Conservation (phyloP, 1,140 invertebrate genomes). For the Eriosoma lanigerum region DNA sequence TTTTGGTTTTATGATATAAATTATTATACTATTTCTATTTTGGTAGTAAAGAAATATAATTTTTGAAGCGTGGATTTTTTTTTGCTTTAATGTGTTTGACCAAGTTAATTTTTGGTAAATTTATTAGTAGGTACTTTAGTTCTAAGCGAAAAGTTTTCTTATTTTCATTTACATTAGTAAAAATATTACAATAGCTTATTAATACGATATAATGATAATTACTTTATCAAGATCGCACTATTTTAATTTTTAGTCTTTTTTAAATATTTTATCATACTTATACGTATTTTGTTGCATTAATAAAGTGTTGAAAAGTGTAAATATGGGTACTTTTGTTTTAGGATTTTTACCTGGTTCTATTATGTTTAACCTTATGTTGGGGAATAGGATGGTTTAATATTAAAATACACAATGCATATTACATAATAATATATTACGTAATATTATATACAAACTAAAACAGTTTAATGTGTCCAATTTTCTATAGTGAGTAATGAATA, state of each 20-base stretch:
- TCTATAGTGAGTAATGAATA: neutral
- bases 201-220: neutral
- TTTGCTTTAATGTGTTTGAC: neutral
- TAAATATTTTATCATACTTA: neutral
- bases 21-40: constrained; percentile 12
- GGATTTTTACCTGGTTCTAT: too few species aligned
- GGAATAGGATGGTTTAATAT: too few species aligned
- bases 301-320: too few species aligned
- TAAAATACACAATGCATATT: neutral
- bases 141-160: neutral
- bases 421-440: too few species aligned
- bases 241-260: too few species aligned
- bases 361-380: too few species aligned
- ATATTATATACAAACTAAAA: neutral
- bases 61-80: neutral
- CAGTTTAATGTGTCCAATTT: neutral
- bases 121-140: constrained; percentile 14
- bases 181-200: neutral
- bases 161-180: neutral
- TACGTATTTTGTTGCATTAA: too few species aligned
- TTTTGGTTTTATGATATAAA: neutral
- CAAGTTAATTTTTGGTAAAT: constrained; percentile 15
- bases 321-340: too few species aligned
- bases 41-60: neutral
- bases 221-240: too few species aligned